A percentile compares a stretch with the other conserved stretches of the same genome.
Conservation (phyloP, 2,113 vertebrate genomes). For the Nothocercus nigrocapillus region DNA sequence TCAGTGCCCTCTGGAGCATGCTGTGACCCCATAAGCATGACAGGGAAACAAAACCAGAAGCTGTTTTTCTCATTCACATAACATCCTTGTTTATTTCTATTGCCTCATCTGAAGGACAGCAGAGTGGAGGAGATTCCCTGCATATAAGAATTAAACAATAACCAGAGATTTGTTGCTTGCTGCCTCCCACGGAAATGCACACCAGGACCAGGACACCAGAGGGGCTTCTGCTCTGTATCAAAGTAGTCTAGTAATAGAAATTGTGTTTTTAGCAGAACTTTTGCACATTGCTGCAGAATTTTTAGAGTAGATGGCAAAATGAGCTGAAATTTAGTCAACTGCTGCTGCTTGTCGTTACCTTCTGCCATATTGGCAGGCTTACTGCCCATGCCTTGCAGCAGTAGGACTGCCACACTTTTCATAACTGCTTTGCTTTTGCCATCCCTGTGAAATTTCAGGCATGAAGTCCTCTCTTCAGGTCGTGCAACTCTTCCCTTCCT, state of each 20-base stretch:
- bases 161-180: not conserved
- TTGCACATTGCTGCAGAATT: not conserved
- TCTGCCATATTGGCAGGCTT: not conserved
- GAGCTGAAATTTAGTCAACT: not conserved
- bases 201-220: not conserved
- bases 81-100: not conserved
- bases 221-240: not conserved
- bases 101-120: rapidly evolving
- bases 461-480: not conserved
- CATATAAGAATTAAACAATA: not conserved
- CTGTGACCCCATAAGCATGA: not conserved
- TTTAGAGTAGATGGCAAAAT: not conserved
- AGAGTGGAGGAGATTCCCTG: not conserved
- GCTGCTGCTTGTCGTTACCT: not conserved
- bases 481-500: not conserved
- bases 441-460: not conserved
- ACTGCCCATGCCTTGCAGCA: not conserved
- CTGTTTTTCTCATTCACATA: not conserved
- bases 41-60: not conserved
- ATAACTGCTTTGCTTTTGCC: not conserved
- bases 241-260: not conserved
- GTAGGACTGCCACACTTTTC: not conserved
- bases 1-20: not conserved
- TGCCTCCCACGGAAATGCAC: not conserved
- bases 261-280: not conserved